These are phyloP conservation scores for Ranitomeya imitator DNA, from an alignment of 2,113 vertebrate species.

Conservation along the genomic window DNA sequence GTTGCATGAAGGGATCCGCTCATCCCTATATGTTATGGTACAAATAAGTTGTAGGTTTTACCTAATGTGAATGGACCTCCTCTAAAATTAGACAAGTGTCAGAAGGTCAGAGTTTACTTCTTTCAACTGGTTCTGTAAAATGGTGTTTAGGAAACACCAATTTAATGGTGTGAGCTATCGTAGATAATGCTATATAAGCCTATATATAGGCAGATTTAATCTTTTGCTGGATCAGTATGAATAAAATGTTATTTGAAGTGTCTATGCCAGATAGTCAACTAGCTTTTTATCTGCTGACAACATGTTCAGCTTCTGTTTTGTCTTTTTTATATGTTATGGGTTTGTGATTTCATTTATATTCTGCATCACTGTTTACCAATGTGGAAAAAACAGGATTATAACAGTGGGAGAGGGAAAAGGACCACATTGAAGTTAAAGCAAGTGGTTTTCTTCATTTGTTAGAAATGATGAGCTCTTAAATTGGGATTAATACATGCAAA, in stretches of 20 bases:
- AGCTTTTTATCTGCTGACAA: background rate
- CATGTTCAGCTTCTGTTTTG: background rate
- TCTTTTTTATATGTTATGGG: background rate
- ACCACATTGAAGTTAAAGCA: constrained; percentile 5
- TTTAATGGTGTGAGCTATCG: background rate
- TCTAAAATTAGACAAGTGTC: no score
- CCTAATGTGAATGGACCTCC: no score
- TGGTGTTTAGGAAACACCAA: background rate
- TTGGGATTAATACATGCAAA: constrained; percentile 71
- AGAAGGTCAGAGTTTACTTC: no score
- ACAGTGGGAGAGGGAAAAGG: background rate
- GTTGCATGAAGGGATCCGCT: no score
- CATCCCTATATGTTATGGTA: no score
- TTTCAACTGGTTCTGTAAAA: background rate
- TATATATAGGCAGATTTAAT: no score
- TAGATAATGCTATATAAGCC: background rate
- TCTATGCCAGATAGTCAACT: background rate
- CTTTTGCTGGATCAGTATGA: no score
- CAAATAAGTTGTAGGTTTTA: no score
- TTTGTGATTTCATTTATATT: constrained; percentile 7
- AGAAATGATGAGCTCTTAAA: constrained; percentile 39
- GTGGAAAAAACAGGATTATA: constrained; percentile 45
- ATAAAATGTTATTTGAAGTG: background rate
- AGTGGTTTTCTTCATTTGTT: constrained; percentile 32
- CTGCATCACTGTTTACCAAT: background rate